Conservation (phyloP, 2,797 vertebrate genomes). For the Podarcis siculus region DNA sequence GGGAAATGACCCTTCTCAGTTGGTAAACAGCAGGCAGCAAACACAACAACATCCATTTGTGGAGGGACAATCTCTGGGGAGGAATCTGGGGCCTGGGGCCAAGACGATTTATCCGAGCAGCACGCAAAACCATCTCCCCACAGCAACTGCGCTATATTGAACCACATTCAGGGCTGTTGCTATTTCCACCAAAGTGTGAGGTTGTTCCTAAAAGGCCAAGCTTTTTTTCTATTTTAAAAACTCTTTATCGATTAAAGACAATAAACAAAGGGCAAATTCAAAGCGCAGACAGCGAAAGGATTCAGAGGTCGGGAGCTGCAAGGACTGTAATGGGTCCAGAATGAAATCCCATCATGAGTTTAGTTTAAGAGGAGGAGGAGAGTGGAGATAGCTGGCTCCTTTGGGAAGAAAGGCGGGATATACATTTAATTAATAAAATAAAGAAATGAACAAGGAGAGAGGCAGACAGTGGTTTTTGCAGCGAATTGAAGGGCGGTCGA, state of each 20-base stretch:
- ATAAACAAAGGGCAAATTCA: neutral
- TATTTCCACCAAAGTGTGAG: neutral
- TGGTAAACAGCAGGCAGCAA: neutral
- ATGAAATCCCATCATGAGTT: too few species aligned
- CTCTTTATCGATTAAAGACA: too few species aligned
- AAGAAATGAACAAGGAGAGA: neutral
- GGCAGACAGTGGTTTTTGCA: neutral
- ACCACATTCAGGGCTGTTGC: neutral
- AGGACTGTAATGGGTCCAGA: neutral
- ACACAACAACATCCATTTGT: too few species aligned
- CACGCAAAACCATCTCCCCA: fast-evolving
- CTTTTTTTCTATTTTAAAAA: too few species aligned
- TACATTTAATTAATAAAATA: neutral
- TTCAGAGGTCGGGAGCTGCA: neutral
- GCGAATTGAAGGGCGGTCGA: fast-evolving
- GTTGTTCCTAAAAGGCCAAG: neutral
- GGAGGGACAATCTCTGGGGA: neutral
- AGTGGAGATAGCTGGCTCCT: neutral
- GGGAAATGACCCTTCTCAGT: neutral
- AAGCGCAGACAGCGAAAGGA: neutral
- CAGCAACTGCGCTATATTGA: too few species aligned
- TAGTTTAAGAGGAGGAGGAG: neutral
- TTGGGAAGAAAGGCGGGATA: neutral
- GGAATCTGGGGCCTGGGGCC: neutral
- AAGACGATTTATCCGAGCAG: too few species aligned